Base-by-base conservation (phyloP, 1,140 invertebrate species). In the Brachionus rubens region DNA sequence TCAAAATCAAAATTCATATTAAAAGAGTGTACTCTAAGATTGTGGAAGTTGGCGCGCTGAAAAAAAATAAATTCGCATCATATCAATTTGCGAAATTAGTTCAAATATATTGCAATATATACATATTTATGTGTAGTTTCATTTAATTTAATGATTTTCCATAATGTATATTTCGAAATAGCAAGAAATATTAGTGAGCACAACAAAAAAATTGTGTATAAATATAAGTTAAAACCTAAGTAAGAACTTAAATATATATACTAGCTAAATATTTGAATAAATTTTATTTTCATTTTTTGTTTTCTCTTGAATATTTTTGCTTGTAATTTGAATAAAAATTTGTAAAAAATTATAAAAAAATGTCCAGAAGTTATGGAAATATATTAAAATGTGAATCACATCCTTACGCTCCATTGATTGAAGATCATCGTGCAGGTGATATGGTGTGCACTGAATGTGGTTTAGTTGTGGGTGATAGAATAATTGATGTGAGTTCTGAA, bases 401-500 rank as follows among this genome's bases (percentile, higher is more conserved):
- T 87, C 96, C 96, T 79, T 93, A 98, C 85, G 92, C 95, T 62
- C 88, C 90, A 59, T 87, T 99, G 24, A 92, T 99, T 78, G 96
- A 99, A 86, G 96, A 99, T 86, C 96, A 98, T 83, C 88, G 96
- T 82, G 96, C 96, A 78, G 97, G 97, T 19, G 97, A 99, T 86
- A 92, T 96, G 88, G 96, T 99, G 81, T 99, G 97, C 86, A 92
- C 94, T 21, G 93, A 96, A 87, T 99, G 97, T 88, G 97, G 97
- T 24, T 87, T 98, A 56, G 96, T 99, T 52, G 96, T 99, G 36
- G 97, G 96, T 26, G 96, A 99, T 85, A 90, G 94, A 82, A 94
- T 99, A 0, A 95, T 99, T 79, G 97, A 99, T 87, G 96, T 99
- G n/a, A 95, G 96, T 19, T 98, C 96, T 19, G 97, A 99, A 85